Evolutionary conservation across 2,888 invertebrate genomes (phyloP).

Genomic region (Ectropis crepuscularia): DNA sequence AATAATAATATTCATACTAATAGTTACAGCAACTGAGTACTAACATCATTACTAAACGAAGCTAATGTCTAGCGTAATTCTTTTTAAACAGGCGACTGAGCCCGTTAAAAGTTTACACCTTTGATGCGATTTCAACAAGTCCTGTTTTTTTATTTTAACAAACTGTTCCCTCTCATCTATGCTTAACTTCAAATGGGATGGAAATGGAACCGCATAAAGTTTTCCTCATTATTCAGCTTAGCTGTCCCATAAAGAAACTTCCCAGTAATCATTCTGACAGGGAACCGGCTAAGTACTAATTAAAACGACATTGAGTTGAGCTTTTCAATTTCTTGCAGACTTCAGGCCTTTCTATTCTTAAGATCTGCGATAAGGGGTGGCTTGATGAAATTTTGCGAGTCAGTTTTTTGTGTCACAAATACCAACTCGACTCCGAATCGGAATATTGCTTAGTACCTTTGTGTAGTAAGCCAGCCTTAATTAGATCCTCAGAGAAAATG

Average conservation of each 20-base stretch:
- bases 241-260: conserved; percentile 47
- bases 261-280: conserved; percentile 42
- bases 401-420: conserved; percentile 6
- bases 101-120: neutral
- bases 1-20: too few species aligned
- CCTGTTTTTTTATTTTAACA: too few species aligned
- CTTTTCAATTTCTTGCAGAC: conserved; percentile 35
- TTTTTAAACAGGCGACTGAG: neutral
- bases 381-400: conserved; percentile 8
- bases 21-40: too few species aligned
- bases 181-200: conserved; percentile 20
- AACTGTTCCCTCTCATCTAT: conserved; percentile 12
- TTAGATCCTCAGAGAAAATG: neutral
- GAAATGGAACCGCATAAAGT: conserved; percentile 42
- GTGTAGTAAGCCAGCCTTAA: neutral
- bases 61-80: neutral
- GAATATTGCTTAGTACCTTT: neutral
- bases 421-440: neutral
- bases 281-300: conserved; percentile 48
- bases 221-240: conserved; percentile 48
- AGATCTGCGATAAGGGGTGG: conserved; percentile 14
- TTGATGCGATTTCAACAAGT: conserved; percentile 11
- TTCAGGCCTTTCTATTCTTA: conserved; percentile 14
- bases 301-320: conserved; percentile 47
- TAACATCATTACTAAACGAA: neutral